Conservation (phyloP, 1,140 invertebrate genomes). For the Phenacoccus solenopsis region DNA sequence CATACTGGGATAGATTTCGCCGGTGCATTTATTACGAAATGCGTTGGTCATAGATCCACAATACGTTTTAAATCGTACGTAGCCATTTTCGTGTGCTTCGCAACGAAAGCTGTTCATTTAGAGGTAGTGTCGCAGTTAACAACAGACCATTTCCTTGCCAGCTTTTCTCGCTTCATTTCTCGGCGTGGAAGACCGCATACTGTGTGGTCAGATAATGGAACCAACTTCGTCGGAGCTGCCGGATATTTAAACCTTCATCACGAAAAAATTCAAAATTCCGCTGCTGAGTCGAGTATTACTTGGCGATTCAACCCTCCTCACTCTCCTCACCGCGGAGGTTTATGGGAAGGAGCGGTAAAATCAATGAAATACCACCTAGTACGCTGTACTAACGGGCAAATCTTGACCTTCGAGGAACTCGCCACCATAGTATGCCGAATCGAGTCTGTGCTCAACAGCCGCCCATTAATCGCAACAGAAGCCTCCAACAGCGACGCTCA, state of each 20-base stretch:
- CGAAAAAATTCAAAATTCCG: background rate
- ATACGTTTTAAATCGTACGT: slow-evolving; percentile 33
- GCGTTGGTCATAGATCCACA: slow-evolving; percentile 23
- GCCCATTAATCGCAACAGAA: too few species aligned
- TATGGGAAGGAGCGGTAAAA: too few species aligned
- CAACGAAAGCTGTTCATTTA: slow-evolving; percentile 34
- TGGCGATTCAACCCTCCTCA: slow-evolving; percentile 18
- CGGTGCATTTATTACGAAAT: slow-evolving; percentile 33
- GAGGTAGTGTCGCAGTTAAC: slow-evolving; percentile 33
- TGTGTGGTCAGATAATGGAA: slow-evolving; percentile 33
- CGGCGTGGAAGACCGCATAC: slow-evolving; percentile 30
- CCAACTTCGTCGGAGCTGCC: slow-evolving; percentile 32
- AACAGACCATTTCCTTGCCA: slow-evolving; percentile 33
- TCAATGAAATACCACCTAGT: too few species aligned
- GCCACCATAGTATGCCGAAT: too few species aligned
- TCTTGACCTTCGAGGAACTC: too few species aligned
- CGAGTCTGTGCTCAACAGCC: too few species aligned
- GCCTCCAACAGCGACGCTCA: too few species aligned
- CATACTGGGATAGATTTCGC: slow-evolving; percentile 34
- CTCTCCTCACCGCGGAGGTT: slow-evolving; percentile 23
- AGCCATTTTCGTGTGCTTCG: slow-evolving; percentile 35
- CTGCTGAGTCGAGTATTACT: background rate
- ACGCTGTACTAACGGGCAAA: too few species aligned
- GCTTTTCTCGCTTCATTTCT: slow-evolving; percentile 33
- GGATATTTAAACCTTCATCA: slow-evolving; percentile 5